Evolutionary conservation across 2,797 vertebrate species (phyloP), one percentile per base, ranked within the genome.

Genomic region (Myotis daubentonii): DNA sequence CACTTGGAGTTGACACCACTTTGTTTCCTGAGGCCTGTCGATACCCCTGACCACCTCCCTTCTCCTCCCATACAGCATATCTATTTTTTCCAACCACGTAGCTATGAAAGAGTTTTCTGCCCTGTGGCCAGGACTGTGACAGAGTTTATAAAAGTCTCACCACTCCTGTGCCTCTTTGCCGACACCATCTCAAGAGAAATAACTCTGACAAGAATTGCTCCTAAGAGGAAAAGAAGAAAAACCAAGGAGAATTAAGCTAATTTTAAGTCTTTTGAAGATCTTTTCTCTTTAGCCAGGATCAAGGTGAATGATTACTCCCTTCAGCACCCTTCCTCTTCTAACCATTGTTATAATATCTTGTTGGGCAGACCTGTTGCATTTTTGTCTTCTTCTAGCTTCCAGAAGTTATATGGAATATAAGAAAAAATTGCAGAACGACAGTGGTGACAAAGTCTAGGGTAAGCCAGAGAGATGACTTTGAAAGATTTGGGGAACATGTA

Each of bases 171-270:
- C 87, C 91, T 85, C 87, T 96, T 96, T 38, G 90, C 80, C 87
- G 89, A 96, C 87, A 92, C 53, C 1, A 38, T 95, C 85, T 97
- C 47, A 0, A 89, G 96, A 97, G 96, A 97, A 97, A 96, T 86
- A 96, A 95, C 70, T 88, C 85, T 74, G 95, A 84, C 44, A 93
- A 94, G 89, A 83, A 96, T 44, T 86, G 82, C 80, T 95, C 86
- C 71, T 89, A 76, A 81, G 91, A 92, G 91, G 65, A 85, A 89
- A 95, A 60, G 44, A 65, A 70, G 51, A 93, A 41, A 65, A 86
- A 83, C 38, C 87, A 57, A 87, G 92, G 88, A 94, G 87, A 95
- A 89, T 93, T 74, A 95, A 89, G 53, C 25, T 71, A 70, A 94
- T 65, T n/a, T 23, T 23, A 79, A 87, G 3, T 79, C 83, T 93